Base-by-base conservation (phyloP, 1,140 invertebrate genomes). In the Gonatopus flavifemur region DNA sequence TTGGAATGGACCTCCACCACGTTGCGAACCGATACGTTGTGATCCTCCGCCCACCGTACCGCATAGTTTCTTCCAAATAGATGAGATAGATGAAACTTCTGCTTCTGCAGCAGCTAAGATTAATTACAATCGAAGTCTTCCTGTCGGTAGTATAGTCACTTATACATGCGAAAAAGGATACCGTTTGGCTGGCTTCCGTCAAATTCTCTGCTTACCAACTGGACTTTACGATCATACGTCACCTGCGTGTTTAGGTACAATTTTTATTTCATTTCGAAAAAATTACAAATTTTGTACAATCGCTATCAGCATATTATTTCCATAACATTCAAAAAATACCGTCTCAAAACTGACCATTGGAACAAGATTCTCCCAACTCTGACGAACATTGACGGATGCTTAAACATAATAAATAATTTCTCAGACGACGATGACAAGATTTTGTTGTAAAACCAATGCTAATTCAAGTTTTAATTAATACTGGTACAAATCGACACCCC, bases 1-100 rank as follows among this genome's bases (percentile, higher is more conserved):
- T 44, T 96, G 93, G 93, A 94, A 96, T 67, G 93, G 93, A 39
- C 93, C 93, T 20, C 93, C 93, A 47, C 93, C 93, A 4, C 78
- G 88, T 59, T 94, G 92, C 68, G 88, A 93, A 69, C 85, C 90
- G 35, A 83, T 93, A 19, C 82, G 85, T 37, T 94, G 92, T 67
- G 86, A 87, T 54, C 81, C 86, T 2, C 87, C 92, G 6, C 79
- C 85, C 0, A 71, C 79, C 16, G 85, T 93, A n/a, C 45, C 80
- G 7, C 89, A 94, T 71, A 91, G 88, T 32, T 81, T 81, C 19
- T 82, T 88, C 28, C 73, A 81, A 18, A 71, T 88, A 6, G 78
- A 83, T 0, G 84, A 75, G 36, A 69, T 71, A 22, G 65, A 70
- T 22, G 62, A 52, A 1, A 30, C 30, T 1, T 28, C 42, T 6